These are phyloP conservation scores for Chelmon rostratus DNA, from an alignment of 2,797 vertebrate genomes.

Conservation along the genomic window DNA sequence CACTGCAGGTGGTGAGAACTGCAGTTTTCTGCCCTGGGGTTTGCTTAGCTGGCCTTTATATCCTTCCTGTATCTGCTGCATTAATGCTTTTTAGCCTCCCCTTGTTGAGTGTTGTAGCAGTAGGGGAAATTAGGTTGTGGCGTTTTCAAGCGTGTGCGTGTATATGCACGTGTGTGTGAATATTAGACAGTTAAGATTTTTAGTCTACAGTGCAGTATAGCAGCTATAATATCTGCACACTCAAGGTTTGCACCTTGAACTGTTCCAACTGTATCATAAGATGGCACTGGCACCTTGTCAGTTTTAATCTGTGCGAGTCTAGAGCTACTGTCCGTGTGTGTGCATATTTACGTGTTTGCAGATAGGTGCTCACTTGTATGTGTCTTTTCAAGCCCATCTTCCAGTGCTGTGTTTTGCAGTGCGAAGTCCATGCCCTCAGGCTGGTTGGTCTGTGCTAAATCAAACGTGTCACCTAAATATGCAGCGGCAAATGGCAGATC, in stretches of 20 bases:
- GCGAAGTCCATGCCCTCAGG: constrained; percentile 50
- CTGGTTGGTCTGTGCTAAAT: constrained; percentile 70
- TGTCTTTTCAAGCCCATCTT: constrained; percentile 16
- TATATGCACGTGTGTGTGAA: not conserved
- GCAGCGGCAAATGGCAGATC: constrained; percentile 55
- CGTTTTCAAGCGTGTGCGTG: not conserved
- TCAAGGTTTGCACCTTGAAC: constrained; percentile 44
- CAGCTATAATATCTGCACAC: constrained; percentile 21
- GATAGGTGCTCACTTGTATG: not conserved
- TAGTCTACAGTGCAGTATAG: constrained; percentile 9
- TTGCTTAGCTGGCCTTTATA: constrained; percentile 44
- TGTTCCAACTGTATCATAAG: constrained; percentile 17
- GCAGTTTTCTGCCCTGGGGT: constrained; percentile 30
- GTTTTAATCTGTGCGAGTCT: constrained; percentile 30
- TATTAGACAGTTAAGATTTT: constrained; percentile 6
- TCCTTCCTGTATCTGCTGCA: constrained; percentile 29
- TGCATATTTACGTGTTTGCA: not conserved
- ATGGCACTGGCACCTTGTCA: constrained; percentile 31
- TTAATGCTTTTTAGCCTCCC: constrained; percentile 33
- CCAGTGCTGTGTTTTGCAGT: constrained; percentile 30
- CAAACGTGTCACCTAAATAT: constrained; percentile 73
- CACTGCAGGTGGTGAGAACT: constrained; percentile 41
- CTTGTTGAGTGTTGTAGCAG: constrained; percentile 10
- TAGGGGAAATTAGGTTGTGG: constrained; percentile 9
- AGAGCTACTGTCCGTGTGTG: constrained; percentile 6